phyloP scores from a whole-genome alignment of 2,888 invertebrate genomes.

The Standfussiana lucernea region DNA sequence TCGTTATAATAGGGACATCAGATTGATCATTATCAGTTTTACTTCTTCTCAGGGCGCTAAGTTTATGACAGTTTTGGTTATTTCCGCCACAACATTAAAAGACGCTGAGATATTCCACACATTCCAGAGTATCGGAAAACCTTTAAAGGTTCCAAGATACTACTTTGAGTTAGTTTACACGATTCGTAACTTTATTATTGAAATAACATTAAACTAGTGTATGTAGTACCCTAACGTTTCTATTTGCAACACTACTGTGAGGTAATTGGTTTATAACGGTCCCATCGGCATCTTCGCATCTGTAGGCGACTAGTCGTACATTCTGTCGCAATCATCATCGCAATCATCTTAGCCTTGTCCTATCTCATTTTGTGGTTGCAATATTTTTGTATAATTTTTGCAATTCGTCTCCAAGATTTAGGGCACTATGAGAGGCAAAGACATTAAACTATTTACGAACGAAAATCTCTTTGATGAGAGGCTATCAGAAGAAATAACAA shows the following conservation, averaged over 20 bases:
- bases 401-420: neutral
- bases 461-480: too few relatives aligned
- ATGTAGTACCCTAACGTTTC: neutral
- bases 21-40: neutral
- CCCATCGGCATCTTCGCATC: neutral
- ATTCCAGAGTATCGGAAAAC: neutral
- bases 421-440: neutral
- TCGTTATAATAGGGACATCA: neutral
- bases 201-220: neutral
- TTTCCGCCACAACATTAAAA: too few relatives aligned
- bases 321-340: slow-evolving; percentile 9
- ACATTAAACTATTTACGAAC: too few relatives aligned
- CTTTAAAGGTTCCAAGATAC: neutral
- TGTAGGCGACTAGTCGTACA: neutral
- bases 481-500: neutral
- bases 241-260: slow-evolving; percentile 15
- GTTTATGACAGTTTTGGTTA: neutral
- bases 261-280: slow-evolving; percentile 6
- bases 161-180: neutral
- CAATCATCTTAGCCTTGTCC: neutral
- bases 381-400: slow-evolving; percentile 4
- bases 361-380: neutral
- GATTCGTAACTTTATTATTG: neutral
- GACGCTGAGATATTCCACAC: neutral
- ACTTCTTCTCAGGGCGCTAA: neutral